Evolutionary conservation across 2,113 vertebrate species (phyloP).

Genomic region (Pungitius pungitius): DNA sequence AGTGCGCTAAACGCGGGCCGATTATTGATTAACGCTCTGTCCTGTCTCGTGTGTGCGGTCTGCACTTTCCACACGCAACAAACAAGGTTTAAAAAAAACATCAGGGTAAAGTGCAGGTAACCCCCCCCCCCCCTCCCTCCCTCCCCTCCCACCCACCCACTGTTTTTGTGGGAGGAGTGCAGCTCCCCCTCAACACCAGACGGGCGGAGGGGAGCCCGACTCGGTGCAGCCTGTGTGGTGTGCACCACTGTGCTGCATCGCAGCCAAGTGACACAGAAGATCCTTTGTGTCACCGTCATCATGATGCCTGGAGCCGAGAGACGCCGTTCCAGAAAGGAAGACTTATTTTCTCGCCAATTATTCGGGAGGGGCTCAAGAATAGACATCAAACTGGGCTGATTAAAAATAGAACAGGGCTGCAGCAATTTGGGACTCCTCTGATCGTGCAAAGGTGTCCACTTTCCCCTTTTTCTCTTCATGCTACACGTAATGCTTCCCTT

Average conservation of each 20-base stretch:
- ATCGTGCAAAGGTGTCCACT: conserved; percentile 23
- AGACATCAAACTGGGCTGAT: conserved; percentile 74
- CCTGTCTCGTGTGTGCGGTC: not conserved
- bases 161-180: conserved; percentile 25
- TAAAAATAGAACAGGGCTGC: conserved; percentile 73
- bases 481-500: conserved; percentile 35
- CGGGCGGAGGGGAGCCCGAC: conserved; percentile 53
- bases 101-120: not conserved
- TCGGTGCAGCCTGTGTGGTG: conserved; percentile 42
- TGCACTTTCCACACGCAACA: not conserved
- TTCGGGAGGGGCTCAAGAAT: conserved; percentile 72
- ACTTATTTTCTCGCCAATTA: conserved; percentile 71
- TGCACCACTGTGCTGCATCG: conserved; percentile 61
- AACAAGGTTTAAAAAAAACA: not conserved
- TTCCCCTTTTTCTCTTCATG: conserved; percentile 4
- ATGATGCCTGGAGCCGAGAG: conserved; percentile 66
- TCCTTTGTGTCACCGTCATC: conserved; percentile 74
- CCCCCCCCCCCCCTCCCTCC: not conserved
- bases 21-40: conserved; percentile 4
- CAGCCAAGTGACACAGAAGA: conserved; percentile 72
- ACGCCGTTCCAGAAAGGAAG: conserved; percentile 72
- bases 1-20: not conserved
- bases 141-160: not conserved
- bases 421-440: conserved; percentile 53
- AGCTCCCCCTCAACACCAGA: conserved; percentile 45